Base-by-base conservation (phyloP, 1,140 invertebrate genomes). In the Drosophila mojavensis region DNA sequence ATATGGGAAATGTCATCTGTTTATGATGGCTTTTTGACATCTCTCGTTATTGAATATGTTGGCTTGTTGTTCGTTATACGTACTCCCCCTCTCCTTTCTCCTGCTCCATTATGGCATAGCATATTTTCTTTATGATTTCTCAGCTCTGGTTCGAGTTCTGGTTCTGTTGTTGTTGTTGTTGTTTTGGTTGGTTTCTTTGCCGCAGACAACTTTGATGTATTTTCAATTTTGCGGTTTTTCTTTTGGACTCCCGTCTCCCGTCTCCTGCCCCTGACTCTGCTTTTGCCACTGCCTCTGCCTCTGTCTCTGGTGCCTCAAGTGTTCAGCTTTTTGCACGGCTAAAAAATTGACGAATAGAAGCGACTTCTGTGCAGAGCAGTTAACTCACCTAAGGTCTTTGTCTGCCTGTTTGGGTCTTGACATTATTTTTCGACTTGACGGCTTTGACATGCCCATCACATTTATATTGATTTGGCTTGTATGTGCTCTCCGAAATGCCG, bases 1-100 rank as follows among this genome's bases (percentile, higher is more conserved):
- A 89, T 89, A 89, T 89, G 84, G 84, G 84, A 89, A 89, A 89
- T 89, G 84, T 90, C 84, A 89, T 89, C 84, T 89, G 84, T 90
- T 89, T 90, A 89, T 89, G 84, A 89, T 89, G 84, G 80, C 81
- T 90, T 89, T 89, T 90, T 89, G 84, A 89, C 84, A 89, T 89
- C 81, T 84, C 81, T 90, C 85, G 84, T 89, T 89, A 89, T 89
- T 90, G 78, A 90, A 89, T 84, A 89, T 81, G 85, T 77, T 74
- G 60, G 64, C 50, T 66, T 69, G 60, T 70, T 78, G 67, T 66
- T 78, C 58, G 36, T 51, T 24, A 17, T 15, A 24, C 36, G 24
- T 33, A 36, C 56, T 43, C 43, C 43, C 0, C 41, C 41, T n/a
- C 7, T 6, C 3, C 41, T n/a, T n/a, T 10, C 43, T 7, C n/a